Conservation (phyloP, 2,113 vertebrate species). For the Holacanthus passer region DNA sequence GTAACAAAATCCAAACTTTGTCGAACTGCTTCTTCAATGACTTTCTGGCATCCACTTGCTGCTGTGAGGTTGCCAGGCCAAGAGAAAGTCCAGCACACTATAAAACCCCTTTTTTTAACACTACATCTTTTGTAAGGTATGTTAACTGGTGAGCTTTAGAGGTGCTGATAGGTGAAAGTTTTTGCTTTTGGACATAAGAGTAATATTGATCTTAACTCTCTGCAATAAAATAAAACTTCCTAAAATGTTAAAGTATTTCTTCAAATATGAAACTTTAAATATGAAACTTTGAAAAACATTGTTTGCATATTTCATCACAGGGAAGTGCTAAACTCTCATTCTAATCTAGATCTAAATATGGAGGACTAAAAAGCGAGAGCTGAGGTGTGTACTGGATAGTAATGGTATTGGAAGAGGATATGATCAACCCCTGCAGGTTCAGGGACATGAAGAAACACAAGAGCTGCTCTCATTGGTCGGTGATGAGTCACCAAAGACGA, state of each 20-base stretch:
- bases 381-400: background rate
- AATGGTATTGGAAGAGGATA: background rate
- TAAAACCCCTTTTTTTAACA: too few species aligned
- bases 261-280: background rate
- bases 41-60: background rate
- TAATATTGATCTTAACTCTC: too few species aligned
- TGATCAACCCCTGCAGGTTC: slow-evolving; percentile 19
- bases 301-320: too few species aligned
- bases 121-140: background rate
- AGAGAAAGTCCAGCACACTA: too few species aligned
- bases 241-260: background rate
- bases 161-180: too few species aligned
- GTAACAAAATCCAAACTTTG: background rate
- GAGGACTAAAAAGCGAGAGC: background rate
- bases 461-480: slow-evolving; percentile 17
- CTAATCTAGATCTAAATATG: slow-evolving; percentile 20
- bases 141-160: too few species aligned
- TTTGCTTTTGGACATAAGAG: too few species aligned
- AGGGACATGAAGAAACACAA: background rate
- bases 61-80: background rate
- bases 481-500: slow-evolving; percentile 47
- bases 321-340: background rate
- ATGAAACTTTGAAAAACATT: too few species aligned
- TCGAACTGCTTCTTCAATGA: background rate
- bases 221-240: background rate